phyloP scores from a whole-genome alignment of 2,888 invertebrate species.

The Microctonus aethiopoides region DNA sequence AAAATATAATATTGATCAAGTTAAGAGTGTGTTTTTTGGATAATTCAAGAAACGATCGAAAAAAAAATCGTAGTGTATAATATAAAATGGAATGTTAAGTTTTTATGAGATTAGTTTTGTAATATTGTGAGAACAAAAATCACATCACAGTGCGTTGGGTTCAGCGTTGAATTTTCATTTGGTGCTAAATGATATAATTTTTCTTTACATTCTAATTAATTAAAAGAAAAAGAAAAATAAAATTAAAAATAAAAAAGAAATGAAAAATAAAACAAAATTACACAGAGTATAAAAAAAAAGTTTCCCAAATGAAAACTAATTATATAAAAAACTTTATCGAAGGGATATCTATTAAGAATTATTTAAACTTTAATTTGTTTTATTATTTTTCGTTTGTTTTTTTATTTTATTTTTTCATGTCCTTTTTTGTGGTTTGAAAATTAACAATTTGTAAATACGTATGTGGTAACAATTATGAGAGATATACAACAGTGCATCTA shows the following conservation, averaged over 20 bases:
- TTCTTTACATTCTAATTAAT: background rate
- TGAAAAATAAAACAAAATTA: background rate
- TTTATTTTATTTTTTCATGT: background rate
- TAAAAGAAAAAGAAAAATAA: background rate
- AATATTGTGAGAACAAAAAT: background rate
- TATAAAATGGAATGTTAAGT: conserved; percentile 1
- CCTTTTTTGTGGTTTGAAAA: background rate
- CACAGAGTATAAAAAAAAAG: background rate
- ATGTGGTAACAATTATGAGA: background rate
- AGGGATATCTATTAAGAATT: background rate
- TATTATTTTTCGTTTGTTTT: no score
- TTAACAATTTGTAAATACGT: conserved; percentile 1
- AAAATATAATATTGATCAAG: background rate
- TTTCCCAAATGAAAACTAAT: background rate
- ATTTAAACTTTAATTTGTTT: background rate
- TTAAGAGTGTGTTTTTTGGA: background rate
- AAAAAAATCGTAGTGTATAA: background rate
- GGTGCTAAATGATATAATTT: background rate
- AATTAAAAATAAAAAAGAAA: background rate
- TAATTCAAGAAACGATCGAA: background rate
- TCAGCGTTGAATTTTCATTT: background rate
- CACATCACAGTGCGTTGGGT: background rate
- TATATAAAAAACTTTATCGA: background rate
- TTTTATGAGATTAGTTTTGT: conserved; percentile 12
- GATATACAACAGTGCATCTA: background rate